phyloP scores from a whole-genome alignment of 2,113 vertebrate genomes.

The Melanerpes aurifrons region DNA sequence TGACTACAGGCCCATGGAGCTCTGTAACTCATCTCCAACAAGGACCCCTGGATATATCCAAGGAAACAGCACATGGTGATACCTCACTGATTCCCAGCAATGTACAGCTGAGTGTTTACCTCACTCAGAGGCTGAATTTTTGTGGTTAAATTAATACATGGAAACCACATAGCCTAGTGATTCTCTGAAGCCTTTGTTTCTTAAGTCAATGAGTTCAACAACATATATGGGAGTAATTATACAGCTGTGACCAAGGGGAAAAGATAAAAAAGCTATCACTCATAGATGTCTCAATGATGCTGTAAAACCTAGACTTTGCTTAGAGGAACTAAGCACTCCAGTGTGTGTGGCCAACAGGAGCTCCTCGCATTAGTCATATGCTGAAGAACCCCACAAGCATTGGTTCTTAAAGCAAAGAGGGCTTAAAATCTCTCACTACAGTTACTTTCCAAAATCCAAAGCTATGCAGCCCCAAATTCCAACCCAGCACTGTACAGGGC shows the following conservation, averaged over 20 bases:
- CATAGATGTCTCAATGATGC: neutral
- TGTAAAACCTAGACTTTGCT: neutral
- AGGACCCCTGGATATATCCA: neutral
- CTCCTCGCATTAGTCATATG: neutral
- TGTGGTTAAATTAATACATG: neutral
- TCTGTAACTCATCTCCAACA: neutral
- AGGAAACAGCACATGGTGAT: neutral
- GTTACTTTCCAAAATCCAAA: slow-evolving; percentile 6
- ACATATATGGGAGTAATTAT: neutral
- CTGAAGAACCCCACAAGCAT: neutral
- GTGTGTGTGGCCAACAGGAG: neutral
- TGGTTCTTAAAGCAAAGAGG: neutral
- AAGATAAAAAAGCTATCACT: neutral
- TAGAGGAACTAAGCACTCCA: neutral
- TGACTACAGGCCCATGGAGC: neutral
- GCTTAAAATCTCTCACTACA: neutral
- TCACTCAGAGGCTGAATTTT: neutral
- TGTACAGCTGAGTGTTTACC: neutral
- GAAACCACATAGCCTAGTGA: neutral
- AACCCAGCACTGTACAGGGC: neutral
- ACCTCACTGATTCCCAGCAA: neutral
- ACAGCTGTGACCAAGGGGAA: neutral
- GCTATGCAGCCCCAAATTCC: neutral
- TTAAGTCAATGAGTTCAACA: neutral
- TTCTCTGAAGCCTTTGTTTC: neutral